A percentile compares a stretch with the other conserved stretches of the same genome.
Evolutionary conservation across 2,888 invertebrate genomes (phyloP).

Genomic region (Branchellion lobata): DNA sequence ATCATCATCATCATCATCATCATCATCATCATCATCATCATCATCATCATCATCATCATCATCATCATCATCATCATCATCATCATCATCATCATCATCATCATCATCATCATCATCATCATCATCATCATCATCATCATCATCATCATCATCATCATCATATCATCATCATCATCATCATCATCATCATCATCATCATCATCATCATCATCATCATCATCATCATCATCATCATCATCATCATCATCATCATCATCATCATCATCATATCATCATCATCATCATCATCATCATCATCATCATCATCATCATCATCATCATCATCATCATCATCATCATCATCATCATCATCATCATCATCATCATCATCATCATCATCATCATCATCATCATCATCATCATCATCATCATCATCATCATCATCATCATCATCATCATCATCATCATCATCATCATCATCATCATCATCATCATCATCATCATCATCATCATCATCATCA

Average conservation of each 20-base stretch:
- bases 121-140: constrained; percentile 10
- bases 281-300: neutral
- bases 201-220: constrained; percentile 4
- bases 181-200: neutral
- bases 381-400: constrained; percentile 27
- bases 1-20: constrained; percentile 35
- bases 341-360: constrained; percentile 23
- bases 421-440: neutral
- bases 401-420: neutral
- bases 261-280: constrained; percentile 1
- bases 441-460: neutral
- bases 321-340: constrained; percentile 26
- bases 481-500: constrained; percentile 20
- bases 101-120: neutral
- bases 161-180: neutral
- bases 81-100: neutral
- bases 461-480: neutral
- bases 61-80: neutral
- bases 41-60: neutral
- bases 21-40: constrained; percentile 27
- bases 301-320: constrained; percentile 19
- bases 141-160: constrained; percentile 12
- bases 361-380: constrained; percentile 35
- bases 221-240: constrained; percentile 18
- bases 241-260: neutral